phyloP scores from a whole-genome alignment of 2,888 invertebrate species.

The Lobophora halterata region DNA sequence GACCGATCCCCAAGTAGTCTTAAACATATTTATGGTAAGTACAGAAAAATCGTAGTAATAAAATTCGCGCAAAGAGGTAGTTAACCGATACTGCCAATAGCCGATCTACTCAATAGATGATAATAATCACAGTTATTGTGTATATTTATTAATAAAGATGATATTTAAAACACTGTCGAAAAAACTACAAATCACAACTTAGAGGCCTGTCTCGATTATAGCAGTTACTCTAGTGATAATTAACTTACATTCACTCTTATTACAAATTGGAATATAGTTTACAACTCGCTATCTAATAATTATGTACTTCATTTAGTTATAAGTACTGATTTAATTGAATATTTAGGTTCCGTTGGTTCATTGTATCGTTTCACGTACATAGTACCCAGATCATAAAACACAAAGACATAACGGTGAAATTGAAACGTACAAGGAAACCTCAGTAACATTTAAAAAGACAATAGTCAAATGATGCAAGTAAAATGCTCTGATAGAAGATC shows the following conservation, averaged over 20 bases:
- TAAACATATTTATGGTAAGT: constrained; percentile 36
- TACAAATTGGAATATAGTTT: constrained; percentile 69
- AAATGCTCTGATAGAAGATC: constrained; percentile 27
- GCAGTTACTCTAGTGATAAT: constrained; percentile 63
- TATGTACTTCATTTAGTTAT: constrained; percentile 71
- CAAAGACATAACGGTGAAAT: constrained; percentile 27
- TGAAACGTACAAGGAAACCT: constrained; percentile 26
- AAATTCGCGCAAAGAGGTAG: constrained; percentile 56
- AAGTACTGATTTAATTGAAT: constrained; percentile 50
- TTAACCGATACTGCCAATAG: constrained; percentile 54
- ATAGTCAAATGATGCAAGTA: constrained; percentile 26
- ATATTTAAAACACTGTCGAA: constrained; percentile 64
- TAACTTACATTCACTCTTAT: constrained; percentile 67
- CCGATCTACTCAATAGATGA: constrained; percentile 48
- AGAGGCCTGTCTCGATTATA: constrained; percentile 60
- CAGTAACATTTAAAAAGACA: constrained; percentile 22
- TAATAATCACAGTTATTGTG: constrained; percentile 67
- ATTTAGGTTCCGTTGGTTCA: constrained; percentile 15
- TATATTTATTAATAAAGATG: constrained; percentile 53
- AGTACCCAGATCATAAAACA: constrained; percentile 16
- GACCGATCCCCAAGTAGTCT: constrained; percentile 19
- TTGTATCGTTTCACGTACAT: constrained; percentile 40
- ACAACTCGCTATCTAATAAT: constrained; percentile 63
- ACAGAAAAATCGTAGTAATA: constrained; percentile 36
- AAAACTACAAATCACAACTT: constrained; percentile 73